Base-by-base conservation (phyloP, 2,797 vertebrate species). In the Gymnopithys bicolor region DNA sequence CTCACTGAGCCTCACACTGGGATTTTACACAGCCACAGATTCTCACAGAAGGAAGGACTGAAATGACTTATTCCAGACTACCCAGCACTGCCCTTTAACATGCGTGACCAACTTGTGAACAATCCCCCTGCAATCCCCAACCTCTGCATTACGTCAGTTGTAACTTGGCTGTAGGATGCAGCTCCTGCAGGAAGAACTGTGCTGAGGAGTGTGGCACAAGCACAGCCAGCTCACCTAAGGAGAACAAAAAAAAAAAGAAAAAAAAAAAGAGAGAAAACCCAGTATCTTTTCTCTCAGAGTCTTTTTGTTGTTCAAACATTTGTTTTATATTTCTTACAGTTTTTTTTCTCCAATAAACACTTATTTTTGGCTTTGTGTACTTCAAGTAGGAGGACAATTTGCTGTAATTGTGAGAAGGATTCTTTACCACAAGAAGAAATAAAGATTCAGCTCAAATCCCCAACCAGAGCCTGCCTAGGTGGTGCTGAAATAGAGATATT, bases 401-500 rank as follows among this genome's bases (percentile, higher is more conserved):
- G 74, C 56, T 79, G 87, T 55, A 66, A 84, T 23, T 19, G 32
- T 79, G 58, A 95, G 60, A 87, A 95, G 37, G 46, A 39, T 84
- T 93, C 85, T 95, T 83, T 90, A 94, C 68, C 74, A 60, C 48
- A 69, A 87, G 81, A 74, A 89, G n/a, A 84, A 90, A 84, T 60
- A 85, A 68, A 77, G n/a, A 74, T 43, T 77, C 52, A 71, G 63
- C 84, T 86, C 58, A 86, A 90, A 82, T 80, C 62, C 70, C 78
- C 1, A 13, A 48, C 66, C 35, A 18, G 49, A 87, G 76, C 76
- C 93, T 90, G 80, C 75, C 78, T 78, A 94, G 96, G 94, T 88
- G 90, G 89, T 78, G 78, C 90, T 82, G 91, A 70, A 93, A 95
- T 97, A 69, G 95, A 97, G 97, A 97, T 62, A 93, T 88, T 96